phyloP scores from a whole-genome alignment of 92 coral and sea anemone species.

The Muricea muricata region DNA sequence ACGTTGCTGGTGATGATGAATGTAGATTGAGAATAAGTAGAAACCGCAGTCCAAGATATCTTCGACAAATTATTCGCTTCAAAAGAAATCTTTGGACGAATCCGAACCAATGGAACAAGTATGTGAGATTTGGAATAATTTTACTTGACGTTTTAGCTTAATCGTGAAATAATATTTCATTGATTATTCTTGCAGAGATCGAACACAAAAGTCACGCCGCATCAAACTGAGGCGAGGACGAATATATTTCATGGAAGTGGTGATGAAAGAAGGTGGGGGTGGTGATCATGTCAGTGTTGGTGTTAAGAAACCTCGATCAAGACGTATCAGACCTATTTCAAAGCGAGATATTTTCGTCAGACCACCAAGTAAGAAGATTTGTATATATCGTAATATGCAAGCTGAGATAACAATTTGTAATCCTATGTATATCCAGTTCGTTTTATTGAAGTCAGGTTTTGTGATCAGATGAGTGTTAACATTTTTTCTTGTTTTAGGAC shows the following conservation, averaged over 20 bases:
- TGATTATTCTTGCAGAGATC: neutral
- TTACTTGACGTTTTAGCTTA: too few relatives aligned
- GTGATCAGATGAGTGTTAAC: too few relatives aligned
- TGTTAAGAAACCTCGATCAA: neutral
- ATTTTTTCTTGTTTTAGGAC: neutral
- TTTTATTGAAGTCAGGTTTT: too few relatives aligned
- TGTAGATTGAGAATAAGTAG: conserved; percentile 64
- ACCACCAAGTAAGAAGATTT: neutral
- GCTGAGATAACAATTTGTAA: too few relatives aligned
- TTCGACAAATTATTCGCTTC: neutral
- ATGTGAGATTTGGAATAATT: neutral
- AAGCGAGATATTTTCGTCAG: conserved; percentile 3
- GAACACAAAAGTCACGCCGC: conserved; percentile 47
- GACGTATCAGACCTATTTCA: neutral
- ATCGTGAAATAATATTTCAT: too few relatives aligned
- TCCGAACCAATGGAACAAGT: neutral
- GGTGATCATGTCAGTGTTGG: conserved; percentile 73
- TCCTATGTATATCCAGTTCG: too few relatives aligned
- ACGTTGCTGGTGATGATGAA: conserved; percentile 59
- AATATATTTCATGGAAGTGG: conserved; percentile 72
- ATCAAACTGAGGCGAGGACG: conserved; percentile 43
- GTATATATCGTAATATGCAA: too few relatives aligned
- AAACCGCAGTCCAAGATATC: conserved; percentile 20
- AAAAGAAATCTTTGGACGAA: neutral
- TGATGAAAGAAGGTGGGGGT: conserved; percentile 72